These are phyloP conservation scores for Nematolebias whitei DNA, from an alignment of 2,113 vertebrate species.

Conservation along the genomic window DNA sequence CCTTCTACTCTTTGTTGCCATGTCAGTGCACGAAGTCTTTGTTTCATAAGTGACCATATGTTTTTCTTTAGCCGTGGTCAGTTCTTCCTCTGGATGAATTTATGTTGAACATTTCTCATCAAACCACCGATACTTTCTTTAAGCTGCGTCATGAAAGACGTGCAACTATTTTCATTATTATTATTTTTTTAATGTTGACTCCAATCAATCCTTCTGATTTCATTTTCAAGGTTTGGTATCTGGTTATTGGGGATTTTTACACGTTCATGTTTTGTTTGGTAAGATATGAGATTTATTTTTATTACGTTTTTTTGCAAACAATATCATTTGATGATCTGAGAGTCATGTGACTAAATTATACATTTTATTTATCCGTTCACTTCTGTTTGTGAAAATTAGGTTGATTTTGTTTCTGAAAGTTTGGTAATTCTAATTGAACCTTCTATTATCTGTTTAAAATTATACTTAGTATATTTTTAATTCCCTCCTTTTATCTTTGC, in stretches of 20 bases:
- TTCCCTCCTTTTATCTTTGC: too few relatives aligned
- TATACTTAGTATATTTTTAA: too few relatives aligned
- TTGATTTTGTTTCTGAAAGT: too few relatives aligned
- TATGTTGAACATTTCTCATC: background rate
- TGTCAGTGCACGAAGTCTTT: background rate
- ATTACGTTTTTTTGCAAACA: background rate
- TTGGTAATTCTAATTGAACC: too few relatives aligned
- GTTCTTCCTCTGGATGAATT: background rate
- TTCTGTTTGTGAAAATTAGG: too few relatives aligned
- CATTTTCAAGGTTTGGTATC: background rate
- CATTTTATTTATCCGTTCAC: too few relatives aligned
- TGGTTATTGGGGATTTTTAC: background rate
- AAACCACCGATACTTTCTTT: background rate
- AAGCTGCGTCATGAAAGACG: background rate
- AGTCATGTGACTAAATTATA: too few relatives aligned
- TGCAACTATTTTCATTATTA: background rate
- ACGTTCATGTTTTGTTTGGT: background rate
- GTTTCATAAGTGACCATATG: background rate
- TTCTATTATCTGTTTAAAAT: too few relatives aligned
- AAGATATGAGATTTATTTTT: background rate
- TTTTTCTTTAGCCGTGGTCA: background rate
- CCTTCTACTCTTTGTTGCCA: background rate
- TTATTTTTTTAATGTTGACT: background rate
- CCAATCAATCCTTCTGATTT: too few relatives aligned
- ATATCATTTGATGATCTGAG: too few relatives aligned